Base-by-base conservation (phyloP, 2,888 invertebrate species). In the Pinctada fucata region DNA sequence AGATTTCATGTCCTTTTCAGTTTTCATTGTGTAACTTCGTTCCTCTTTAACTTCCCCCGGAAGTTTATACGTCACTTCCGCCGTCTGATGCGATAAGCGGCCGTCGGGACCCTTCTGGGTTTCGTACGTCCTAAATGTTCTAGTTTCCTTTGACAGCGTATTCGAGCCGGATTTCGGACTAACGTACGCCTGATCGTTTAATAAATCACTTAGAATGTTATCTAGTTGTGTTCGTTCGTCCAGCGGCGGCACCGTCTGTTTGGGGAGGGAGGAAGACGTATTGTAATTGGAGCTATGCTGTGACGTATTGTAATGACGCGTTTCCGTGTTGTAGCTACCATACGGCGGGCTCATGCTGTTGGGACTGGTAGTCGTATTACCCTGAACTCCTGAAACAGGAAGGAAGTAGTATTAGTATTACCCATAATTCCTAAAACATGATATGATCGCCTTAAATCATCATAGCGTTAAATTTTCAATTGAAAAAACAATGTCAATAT, bases 181-280 rank as follows among this genome's bases (percentile, higher is more conserved):
- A n/a, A 85, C 84, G 71, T 85, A 86, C 58, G 87, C 85, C 81
- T 89, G 88, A 66, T 91, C 90, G 52, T 89, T 90, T 67, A 92
- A 88, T 78, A 92, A 83, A 83, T 92, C 91, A 79, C 89, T 90
- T 50, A 92, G 83, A 75, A 92, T 90, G 69, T 90, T 90, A 84
- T 92, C 92, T 51, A 92, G 82, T 82, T 92, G 90, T 16, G 86
- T 87, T 70, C 89, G 89, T 78, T 90, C 91, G 31, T 90, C 88
- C 5, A 86, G 78, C n/a, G 88, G 83, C 49, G 87, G 86, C 65
- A 85, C 84, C 2, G 85, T 71, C 71, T 83, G 78, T 72, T 80
- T 83, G 16, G 76, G 75, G 50, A 63, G 48, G 8, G 72, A 52
- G 64, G 48, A 66, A 50, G 74, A 76, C 3, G 69, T 50, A 50